A percentile compares a stretch with the other conserved stretches of the same genome.
These are phyloP conservation scores for Rattus rattus DNA, from an alignment of 2,113 vertebrate genomes.

Conservation along the genomic window DNA sequence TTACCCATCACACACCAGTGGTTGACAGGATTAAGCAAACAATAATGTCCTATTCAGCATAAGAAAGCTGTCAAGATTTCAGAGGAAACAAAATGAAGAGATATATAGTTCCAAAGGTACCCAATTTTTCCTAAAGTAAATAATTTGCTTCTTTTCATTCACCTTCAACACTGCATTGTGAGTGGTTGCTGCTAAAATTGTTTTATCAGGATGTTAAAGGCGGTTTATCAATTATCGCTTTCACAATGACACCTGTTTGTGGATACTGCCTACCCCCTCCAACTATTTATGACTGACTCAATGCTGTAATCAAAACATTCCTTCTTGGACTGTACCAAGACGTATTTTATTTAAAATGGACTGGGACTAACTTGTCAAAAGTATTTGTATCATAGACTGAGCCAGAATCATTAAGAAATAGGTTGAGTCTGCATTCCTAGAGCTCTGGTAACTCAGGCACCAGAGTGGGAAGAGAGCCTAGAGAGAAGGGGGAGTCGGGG, in stretches of 20 bases:
- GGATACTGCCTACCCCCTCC: neutral
- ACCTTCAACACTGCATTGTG: neutral
- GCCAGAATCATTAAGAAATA: neutral
- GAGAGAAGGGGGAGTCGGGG: too few species aligned
- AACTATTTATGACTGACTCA: neutral
- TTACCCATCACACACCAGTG: neutral
- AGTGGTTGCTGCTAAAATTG: constrained; percentile 20
- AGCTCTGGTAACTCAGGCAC: neutral
- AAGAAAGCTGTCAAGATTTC: neutral
- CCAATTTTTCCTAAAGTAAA: constrained; percentile 2
- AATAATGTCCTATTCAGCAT: neutral
- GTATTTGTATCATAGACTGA: neutral
- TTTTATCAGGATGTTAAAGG: neutral
- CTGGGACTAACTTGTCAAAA: neutral
- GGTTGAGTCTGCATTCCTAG: neutral
- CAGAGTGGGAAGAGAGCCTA: neutral
- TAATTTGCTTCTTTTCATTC: neutral
- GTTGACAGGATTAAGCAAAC: constrained; percentile 37
- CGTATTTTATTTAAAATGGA: neutral
- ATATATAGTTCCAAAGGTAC: neutral
- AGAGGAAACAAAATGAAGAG: constrained; percentile 2
- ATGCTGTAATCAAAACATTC: neutral
- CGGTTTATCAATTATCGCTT: neutral
- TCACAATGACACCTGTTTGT: neutral
- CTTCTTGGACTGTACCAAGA: neutral